A percentile compares a stretch with the other conserved stretches of the same genome.
phyloP scores from a whole-genome alignment of 1,140 invertebrate species.

The Heliconius nattereri region DNA sequence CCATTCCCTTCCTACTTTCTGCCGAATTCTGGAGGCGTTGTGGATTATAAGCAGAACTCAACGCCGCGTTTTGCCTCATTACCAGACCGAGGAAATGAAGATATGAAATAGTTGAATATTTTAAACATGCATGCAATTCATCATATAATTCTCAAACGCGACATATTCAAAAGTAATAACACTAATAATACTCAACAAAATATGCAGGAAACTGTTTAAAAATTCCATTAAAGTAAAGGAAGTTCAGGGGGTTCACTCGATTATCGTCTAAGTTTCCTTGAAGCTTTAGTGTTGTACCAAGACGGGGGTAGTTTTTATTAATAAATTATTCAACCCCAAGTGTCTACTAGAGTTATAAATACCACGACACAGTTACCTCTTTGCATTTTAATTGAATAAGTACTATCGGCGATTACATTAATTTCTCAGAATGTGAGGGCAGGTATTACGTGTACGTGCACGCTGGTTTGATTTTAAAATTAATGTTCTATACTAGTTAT shows the following conservation, averaged over 20 bases:
- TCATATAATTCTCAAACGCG: neutral
- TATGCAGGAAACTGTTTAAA: neutral
- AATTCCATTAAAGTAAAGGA: conserved; percentile 25
- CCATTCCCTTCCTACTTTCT: neutral
- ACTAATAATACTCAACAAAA: neutral
- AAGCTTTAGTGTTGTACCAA: conserved; percentile 1
- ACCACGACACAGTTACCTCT: conserved; percentile 12
- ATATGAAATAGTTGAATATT: neutral
- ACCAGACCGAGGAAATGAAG: neutral
- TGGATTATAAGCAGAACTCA: neutral
- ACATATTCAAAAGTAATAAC: neutral
- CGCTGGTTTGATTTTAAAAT: neutral
- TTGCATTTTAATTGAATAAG: conserved; percentile 29
- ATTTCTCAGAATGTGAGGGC: conserved; percentile 2
- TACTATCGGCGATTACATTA: conserved; percentile 8
- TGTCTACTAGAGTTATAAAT: conserved; percentile 17
- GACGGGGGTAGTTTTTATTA: conserved; percentile 17
- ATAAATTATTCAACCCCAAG: conserved; percentile 17
- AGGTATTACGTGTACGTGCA: neutral
- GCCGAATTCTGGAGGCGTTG: neutral
- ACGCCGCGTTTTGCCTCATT: neutral
- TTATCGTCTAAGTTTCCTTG: conserved; percentile 21
- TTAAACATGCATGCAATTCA: too few relatives aligned
- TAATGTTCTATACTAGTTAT: neutral
- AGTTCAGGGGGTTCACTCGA: conserved; percentile 9